phyloP scores from a whole-genome alignment of 2,888 invertebrate genomes.

The Thysanoteuthis rhombus region DNA sequence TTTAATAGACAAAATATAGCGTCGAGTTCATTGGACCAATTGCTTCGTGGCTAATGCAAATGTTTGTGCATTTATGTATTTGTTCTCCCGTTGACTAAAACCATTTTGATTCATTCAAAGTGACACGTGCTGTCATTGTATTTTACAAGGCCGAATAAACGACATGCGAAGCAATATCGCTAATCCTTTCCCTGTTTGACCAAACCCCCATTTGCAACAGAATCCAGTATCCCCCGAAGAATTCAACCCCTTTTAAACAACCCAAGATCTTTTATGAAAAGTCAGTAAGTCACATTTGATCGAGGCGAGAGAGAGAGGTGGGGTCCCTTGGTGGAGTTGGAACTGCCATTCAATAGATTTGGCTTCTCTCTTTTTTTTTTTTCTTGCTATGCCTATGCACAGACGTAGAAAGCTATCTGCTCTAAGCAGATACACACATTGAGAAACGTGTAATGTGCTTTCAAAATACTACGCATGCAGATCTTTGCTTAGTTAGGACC shows the following conservation, averaged over 20 bases:
- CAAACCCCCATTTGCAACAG: neutral
- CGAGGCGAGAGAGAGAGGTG: neutral
- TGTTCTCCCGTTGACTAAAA: neutral
- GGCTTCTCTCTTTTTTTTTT: neutral
- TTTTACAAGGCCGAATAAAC: neutral
- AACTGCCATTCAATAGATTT: neutral
- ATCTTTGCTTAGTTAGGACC: too few relatives aligned
- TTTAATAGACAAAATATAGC: neutral
- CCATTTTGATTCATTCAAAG: neutral
- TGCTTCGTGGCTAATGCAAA: neutral
- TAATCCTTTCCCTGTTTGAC: neutral
- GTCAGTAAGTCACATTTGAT: neutral
- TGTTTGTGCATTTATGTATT: neutral
- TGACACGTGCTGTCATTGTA: neutral
- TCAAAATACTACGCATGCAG: too few relatives aligned
- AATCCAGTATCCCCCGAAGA: neutral
- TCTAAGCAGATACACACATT: too few relatives aligned
- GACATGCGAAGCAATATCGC: neutral
- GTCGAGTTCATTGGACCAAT: neutral
- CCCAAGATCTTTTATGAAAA: neutral
- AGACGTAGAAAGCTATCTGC: too few relatives aligned
- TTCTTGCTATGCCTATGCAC: too few relatives aligned
- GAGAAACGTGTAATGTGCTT: too few relatives aligned
- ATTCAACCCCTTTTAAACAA: neutral
- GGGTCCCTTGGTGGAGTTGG: neutral